These are phyloP conservation scores for Sphaerophoria taeniata DNA, from an alignment of 2,888 invertebrate genomes.

Conservation along the genomic window DNA sequence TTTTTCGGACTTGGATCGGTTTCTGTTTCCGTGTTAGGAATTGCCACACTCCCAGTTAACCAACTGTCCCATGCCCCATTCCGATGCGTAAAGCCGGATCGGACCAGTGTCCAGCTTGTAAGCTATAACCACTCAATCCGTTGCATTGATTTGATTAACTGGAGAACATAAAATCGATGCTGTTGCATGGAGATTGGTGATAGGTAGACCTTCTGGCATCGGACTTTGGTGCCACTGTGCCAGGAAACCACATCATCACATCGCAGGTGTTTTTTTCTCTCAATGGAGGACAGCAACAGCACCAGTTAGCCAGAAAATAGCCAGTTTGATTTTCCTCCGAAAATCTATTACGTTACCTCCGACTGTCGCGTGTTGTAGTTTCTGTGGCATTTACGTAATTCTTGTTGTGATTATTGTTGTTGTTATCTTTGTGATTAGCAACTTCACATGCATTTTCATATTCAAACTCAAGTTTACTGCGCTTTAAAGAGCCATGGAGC, in stretches of 20 bases:
- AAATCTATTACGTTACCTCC: conserved; percentile 38
- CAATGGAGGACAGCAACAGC: not conserved
- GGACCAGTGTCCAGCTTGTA: conserved; percentile 4
- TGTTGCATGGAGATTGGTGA: not conserved
- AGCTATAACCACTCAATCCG: conserved; percentile 42
- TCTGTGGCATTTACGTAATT: conserved; percentile 25
- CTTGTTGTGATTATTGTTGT: not conserved
- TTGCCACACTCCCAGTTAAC: not conserved
- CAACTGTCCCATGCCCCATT: not conserved
- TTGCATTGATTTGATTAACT: conserved; percentile 51
- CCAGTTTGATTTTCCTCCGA: conserved; percentile 24
- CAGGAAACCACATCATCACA: conserved; percentile 15
- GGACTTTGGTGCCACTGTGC: not conserved
- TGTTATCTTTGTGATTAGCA: not conserved
- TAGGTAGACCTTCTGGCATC: not conserved
- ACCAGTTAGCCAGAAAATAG: not conserved
- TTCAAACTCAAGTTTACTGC: conserved; percentile 1
- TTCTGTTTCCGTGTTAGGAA: conserved; percentile 64
- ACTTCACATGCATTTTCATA: not conserved
- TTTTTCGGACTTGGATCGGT: conserved; percentile 50
- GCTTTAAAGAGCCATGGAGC: not conserved
- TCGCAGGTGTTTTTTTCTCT: conserved; percentile 12
- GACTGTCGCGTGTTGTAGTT: not conserved
- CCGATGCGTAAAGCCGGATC: not conserved
- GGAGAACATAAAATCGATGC: conserved; percentile 55